Evolutionary conservation across 2,797 vertebrate genomes (phyloP), one percentile per base, ranked within the genome.

Genomic region (Gambelia wislizenii): DNA sequence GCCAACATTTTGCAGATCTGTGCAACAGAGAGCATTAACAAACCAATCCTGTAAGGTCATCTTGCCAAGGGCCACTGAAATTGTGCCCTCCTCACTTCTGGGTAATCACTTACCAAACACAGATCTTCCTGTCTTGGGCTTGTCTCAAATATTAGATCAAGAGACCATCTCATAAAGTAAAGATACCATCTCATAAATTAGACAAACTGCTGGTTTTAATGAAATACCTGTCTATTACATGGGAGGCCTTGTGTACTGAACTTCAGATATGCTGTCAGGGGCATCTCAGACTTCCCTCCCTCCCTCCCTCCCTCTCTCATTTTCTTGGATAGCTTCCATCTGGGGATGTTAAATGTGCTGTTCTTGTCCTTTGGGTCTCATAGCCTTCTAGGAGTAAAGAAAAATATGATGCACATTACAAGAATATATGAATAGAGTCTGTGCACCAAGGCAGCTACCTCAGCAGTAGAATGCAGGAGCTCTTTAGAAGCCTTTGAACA

Each of bases 341-440:
- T 76, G 72, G 79, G 61, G 78, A 67, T 86, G 81, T 85, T 69
- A 22, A 76, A 77, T 70, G 79, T 42, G 52, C 61, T 59, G 52
- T 85, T 74, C 56, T 84, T 84, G 69, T 82, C 61, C 70, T n/a
- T 81, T 86, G 84, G 61, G 89, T 20, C 84, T 83, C 56, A 54
- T 89, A 83, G 83, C 78, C 79, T 89, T 86, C 70, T 86, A n/a
- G 70, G 36, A 76, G 56, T 67, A 76, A 82, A 82, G 79, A 83
- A 86, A 78, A 82, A 30, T 44, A 76, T 67, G 42, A 56, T 25
- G 59, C 27, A 33, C 56, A 56, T 83, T 89, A 83, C 59, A 76
- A 82, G 56, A 78, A 86, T 83, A 74, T 82, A 77, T 89, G 59
- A 82, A 33, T 64, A 69, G 20, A 74, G 20, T 56, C 54, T 70